Base-by-base conservation (phyloP, 2,797 vertebrate species). In the Hippocampus kuda region DNA sequence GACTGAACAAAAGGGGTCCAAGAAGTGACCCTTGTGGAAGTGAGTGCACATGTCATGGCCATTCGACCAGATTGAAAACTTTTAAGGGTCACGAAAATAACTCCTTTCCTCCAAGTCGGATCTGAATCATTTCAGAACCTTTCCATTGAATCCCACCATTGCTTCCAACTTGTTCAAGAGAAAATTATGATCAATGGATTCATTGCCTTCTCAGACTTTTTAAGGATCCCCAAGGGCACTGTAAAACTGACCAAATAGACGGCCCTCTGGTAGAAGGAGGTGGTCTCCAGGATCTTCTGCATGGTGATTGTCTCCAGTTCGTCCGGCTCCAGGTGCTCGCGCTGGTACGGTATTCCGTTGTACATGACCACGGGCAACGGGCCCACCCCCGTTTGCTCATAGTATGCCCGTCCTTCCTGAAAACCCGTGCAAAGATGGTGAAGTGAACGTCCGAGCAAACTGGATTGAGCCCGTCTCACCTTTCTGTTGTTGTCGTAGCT, bases 261-360 rank as follows among this genome's bases (percentile, higher is more conserved):
- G 0, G 94, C 95, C 75, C 94, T 92, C 85, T 99, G 97, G 85
- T 93, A 99, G 86, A 94, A 93, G 74, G 92, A 88, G 5, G 96
- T 99, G 49, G 94, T 95, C 85, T 99, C 97, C 76, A 99, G 86
- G 80, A 99, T 97, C 89, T 97, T 99, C 84, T 99, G 96, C 97
- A 99, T 98, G 67, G 95, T 93, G 69, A 95, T 89, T 0, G 95
- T 98, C 85, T 99, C 97, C 77, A 99, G 83, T 75, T 99, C 97
- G 64, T 99, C 97, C 0, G 97, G 93, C 82, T 97, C 94, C 73
- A 99, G 89, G 83, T 99, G 95, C 59, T 98, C 96, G 6, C 86
- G 92, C 68, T 93, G 93, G 76, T 94, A 93, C 16, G 97, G 97
- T 81, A 98, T 93, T 4, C 97, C 97, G 26, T 99, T 99, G 85